phyloP scores from a whole-genome alignment of 2,113 vertebrate genomes.

The Nesoenas mayeri region DNA sequence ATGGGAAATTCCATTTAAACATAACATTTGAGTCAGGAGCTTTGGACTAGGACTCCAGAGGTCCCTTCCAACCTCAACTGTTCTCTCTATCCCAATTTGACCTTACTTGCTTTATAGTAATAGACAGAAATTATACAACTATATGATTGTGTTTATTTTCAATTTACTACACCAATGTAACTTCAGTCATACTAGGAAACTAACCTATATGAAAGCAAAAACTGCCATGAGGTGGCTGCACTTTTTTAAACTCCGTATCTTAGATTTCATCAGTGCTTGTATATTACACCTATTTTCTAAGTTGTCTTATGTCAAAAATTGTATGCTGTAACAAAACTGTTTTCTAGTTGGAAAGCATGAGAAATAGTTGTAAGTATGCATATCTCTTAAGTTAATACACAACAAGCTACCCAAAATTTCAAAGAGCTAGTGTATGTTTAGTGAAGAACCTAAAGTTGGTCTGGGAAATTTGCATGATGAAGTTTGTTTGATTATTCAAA shows the following conservation, averaged over 20 bases:
- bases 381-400: not conserved
- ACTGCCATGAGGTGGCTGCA: not conserved
- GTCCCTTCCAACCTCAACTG: not conserved
- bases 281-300: not conserved
- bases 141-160: not conserved
- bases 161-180: not conserved
- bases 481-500: not conserved
- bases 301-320: not conserved
- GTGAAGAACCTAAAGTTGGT: not conserved
- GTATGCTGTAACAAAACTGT: not conserved
- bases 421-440: not conserved
- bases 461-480: not conserved
- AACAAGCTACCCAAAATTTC: not conserved
- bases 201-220: not conserved
- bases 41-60: not conserved
- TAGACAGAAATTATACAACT: not conserved
- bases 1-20: not conserved
- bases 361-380: not conserved
- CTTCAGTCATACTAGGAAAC: not conserved
- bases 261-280: not conserved
- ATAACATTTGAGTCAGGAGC: not conserved
- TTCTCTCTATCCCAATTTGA: not conserved
- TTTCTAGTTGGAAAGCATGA: not conserved
- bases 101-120: not conserved
- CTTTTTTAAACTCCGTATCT: not conserved